Percentiles rank a stretch among this genome's conserved stretches.
These are phyloP conservation scores for Nemurella pictetii DNA, from an alignment of 2,888 invertebrate species.

Conservation along the genomic window DNA sequence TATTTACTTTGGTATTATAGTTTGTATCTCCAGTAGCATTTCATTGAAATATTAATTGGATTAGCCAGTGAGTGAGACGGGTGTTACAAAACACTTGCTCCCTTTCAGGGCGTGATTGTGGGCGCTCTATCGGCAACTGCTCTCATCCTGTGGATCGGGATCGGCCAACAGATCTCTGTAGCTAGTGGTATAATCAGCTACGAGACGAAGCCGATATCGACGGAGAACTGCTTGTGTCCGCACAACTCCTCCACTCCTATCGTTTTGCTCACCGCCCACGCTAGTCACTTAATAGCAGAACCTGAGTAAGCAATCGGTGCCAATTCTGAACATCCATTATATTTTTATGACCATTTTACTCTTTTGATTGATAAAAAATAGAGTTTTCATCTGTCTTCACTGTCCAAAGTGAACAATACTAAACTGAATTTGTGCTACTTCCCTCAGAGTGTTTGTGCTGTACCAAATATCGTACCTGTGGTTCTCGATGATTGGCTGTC, in stretches of 20 bases:
- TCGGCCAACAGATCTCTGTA: slow-evolving; percentile 67
- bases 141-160: slow-evolving; percentile 65
- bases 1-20: too few relatives aligned
- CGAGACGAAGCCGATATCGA: slow-evolving; percentile 56
- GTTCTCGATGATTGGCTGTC: slow-evolving; percentile 83
- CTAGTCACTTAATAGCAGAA: slow-evolving; percentile 15
- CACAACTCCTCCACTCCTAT: slow-evolving; percentile 48
- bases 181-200: slow-evolving; percentile 52
- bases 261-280: not conserved
- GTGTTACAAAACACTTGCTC: too few relatives aligned
- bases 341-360: too few relatives aligned
- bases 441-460: slow-evolving; percentile 49
- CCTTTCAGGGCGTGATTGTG: slow-evolving; percentile 64
- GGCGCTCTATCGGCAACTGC: slow-evolving; percentile 64
- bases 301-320: slow-evolving; percentile 32
- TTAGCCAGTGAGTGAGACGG: too few relatives aligned
- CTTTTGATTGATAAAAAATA: too few relatives aligned
- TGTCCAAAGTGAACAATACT: too few relatives aligned
- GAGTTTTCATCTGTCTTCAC: too few relatives aligned
- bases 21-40: too few relatives aligned
- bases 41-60: too few relatives aligned
- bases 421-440: too few relatives aligned
- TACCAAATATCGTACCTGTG: slow-evolving; percentile 86
- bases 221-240: slow-evolving; percentile 57
- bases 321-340: too few relatives aligned